These are phyloP conservation scores for Parelbella ahira DNA, from an alignment of 2,888 invertebrate species.

Conservation along the genomic window DNA sequence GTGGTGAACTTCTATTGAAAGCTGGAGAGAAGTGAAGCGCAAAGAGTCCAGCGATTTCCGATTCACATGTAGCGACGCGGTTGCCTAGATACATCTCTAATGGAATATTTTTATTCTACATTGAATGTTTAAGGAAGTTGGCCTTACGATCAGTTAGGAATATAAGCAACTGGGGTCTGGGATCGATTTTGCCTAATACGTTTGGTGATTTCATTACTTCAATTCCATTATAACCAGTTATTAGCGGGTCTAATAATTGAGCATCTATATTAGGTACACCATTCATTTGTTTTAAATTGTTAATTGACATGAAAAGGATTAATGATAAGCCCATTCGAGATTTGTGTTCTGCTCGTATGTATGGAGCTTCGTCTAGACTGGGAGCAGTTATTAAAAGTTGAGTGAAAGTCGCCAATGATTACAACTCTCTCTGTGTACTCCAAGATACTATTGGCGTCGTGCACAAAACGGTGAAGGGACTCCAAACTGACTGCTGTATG, in stretches of 20 bases:
- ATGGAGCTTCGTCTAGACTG: not conserved
- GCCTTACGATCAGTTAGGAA: slow-evolving; percentile 1
- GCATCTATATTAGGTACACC: slow-evolving; percentile 20
- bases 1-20: not conserved
- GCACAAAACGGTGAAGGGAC: slow-evolving; percentile 9
- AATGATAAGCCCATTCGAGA: slow-evolving; percentile 22
- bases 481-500: slow-evolving; percentile 24
- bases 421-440: slow-evolving; percentile 24
- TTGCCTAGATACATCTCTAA: not conserved
- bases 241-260: slow-evolving; percentile 26
- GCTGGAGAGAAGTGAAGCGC: slow-evolving; percentile 13
- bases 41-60: slow-evolving; percentile 2
- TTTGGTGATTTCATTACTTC: slow-evolving; percentile 15
- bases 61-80: not conserved
- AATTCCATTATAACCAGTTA: slow-evolving; percentile 15
- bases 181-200: slow-evolving; percentile 25
- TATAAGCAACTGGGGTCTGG: slow-evolving; percentile 21
- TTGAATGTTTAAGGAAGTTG: not conserved
- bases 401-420: slow-evolving; percentile 28
- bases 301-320: slow-evolving; percentile 25
- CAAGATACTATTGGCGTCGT: slow-evolving; percentile 13
- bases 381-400: slow-evolving; percentile 26
- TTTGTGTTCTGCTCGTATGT: slow-evolving; percentile 19
- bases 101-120: not conserved
- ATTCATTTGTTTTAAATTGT: slow-evolving; percentile 28